Evolutionary conservation across 2,888 invertebrate genomes (phyloP).

Genomic region (Azorinus chamasolen): DNA sequence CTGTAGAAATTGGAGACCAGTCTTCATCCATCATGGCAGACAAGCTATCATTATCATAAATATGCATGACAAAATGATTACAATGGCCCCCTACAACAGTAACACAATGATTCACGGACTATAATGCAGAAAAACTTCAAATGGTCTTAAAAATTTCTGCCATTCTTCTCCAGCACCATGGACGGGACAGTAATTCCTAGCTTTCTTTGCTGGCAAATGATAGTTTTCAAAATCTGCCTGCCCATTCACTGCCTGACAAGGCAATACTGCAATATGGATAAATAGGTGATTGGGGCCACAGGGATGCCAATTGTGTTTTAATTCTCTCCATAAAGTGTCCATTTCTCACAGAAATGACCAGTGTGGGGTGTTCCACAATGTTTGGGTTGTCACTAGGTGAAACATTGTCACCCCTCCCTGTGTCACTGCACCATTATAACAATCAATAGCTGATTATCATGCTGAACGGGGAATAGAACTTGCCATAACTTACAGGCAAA

Average conservation of each 20-base stretch:
- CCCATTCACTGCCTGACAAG: not conserved
- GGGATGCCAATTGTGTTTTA: constrained; percentile 51
- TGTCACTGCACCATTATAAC: constrained; percentile 55
- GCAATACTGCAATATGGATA: constrained; percentile 16
- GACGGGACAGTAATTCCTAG: not conserved
- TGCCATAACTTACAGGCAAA: no score
- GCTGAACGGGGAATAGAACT: constrained; percentile 4
- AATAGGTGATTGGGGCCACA: constrained; percentile 44
- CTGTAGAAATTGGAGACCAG: not conserved
- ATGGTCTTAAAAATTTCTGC: constrained; percentile 1
- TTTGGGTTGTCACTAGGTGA: constrained; percentile 50
- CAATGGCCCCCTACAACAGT: constrained; percentile 12
- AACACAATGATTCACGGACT: constrained; percentile 1
- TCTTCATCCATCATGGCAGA: constrained; percentile 29
- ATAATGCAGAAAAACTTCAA: constrained; percentile 6
- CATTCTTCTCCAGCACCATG: constrained; percentile 1
- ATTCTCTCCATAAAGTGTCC: constrained; percentile 50
- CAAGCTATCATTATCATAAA: constrained; percentile 44
- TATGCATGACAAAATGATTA: constrained; percentile 35
- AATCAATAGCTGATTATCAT: constrained; percentile 52
- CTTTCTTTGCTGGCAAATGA: not conserved
- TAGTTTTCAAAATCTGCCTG: no score
- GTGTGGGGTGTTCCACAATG: constrained; percentile 54
- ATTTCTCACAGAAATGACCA: constrained; percentile 65
- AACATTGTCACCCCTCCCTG: constrained; percentile 27